Evolutionary conservation across 2,888 invertebrate genomes (phyloP), one percentile per base, ranked within the genome.

Genomic region (Ochropleura leucogaster): DNA sequence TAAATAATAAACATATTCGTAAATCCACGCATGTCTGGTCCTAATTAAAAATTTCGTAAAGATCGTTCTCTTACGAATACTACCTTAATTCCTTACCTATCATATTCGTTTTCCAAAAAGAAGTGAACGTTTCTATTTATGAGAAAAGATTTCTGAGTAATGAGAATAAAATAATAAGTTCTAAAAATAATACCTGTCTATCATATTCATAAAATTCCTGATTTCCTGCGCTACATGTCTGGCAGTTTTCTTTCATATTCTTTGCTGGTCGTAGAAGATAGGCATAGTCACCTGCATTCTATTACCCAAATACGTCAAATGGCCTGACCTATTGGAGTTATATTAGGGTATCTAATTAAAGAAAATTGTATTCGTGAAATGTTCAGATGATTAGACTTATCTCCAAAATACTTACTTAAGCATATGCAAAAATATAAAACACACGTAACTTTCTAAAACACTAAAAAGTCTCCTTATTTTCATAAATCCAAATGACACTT

Each of bases 401-500:
- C 46, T 10, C 16, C 8, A 53, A 49, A 53, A 66, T 78, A 78
- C 80, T 70, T 74, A 80, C 82, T 42, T 46, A 46, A 10, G 53
- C 42, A 20, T 6, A 9, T 40, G 16, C 20, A 51, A n/a, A 46
- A 14, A 53, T 44, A 42, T 57, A 47, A 49, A 72, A 42, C 64
- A 62, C 72, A 67, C 9, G 42, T 69, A 30, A 44, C 55, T 55
- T 57, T n/a, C 1, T 71, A 20, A 20, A 47, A 67, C 77, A 78
- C 68, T 53, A 20, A 55, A 60, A 18, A 72, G 7, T 57, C 53
- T 49, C 67, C 42, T 71, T 77, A 70, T 47, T 75, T 65, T 64
- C 75, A 74, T 74, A 16, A 59, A 73, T 65, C 65, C 47, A 68
- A 70, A 72, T 70, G 63, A 67, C 80, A 85, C 75, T 85, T 73